phyloP scores from a whole-genome alignment of 2,797 vertebrate genomes.

The Oophaga sylvatica region DNA sequence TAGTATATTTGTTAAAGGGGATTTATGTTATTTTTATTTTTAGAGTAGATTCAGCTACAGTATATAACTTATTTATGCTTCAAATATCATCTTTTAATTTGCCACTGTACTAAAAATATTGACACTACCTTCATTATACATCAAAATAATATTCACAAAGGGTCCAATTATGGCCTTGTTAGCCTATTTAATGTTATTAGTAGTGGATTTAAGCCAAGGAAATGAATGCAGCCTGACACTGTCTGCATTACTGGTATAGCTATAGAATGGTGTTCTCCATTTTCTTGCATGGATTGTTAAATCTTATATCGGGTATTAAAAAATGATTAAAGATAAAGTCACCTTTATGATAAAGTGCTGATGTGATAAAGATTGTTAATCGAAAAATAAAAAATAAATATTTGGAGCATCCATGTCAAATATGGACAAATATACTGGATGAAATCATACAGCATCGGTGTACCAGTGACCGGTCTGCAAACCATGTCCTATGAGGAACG shows the following conservation, averaged over 20 bases:
- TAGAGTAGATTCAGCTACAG: background rate
- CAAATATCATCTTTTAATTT: background rate
- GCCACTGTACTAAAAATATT: background rate
- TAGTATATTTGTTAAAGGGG: background rate
- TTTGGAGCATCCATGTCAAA: no score
- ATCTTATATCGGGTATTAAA: no score
- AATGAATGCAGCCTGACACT: background rate
- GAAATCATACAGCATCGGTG: no score
- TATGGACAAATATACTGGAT: no score
- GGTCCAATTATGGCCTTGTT: background rate
- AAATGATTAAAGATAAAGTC: no score
- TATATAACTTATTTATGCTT: conserved; percentile 3
- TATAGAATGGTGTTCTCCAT: no score
- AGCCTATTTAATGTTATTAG: background rate
- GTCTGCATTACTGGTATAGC: background rate
- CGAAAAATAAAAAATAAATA: no score
- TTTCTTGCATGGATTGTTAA: no score
- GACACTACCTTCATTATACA: background rate
- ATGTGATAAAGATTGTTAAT: no score
- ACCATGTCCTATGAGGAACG: no score
- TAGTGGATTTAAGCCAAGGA: background rate
- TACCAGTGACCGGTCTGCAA: no score
- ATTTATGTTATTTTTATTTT: background rate
- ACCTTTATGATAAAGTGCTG: no score
- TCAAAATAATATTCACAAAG: background rate